phyloP scores from a whole-genome alignment of 2,797 vertebrate species.

The Myotis pilosus region DNA sequence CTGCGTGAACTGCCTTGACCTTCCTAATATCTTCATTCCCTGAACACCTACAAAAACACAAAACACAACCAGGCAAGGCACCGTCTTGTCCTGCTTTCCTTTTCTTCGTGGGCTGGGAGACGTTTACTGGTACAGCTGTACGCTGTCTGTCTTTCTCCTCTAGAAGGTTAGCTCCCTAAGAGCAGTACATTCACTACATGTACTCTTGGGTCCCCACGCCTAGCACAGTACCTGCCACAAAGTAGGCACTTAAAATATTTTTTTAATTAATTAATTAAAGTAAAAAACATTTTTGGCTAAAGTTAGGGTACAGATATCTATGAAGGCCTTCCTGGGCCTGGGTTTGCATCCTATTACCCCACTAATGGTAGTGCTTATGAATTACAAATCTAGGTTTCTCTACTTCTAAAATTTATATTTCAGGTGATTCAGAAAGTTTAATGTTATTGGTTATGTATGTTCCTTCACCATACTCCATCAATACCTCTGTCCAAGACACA shows the following conservation, averaged over 20 bases:
- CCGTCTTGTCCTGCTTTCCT: neutral
- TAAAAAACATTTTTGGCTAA: neutral
- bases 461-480: neutral
- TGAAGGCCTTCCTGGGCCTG: neutral
- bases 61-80: too few relatives aligned
- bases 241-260: neutral
- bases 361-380: neutral
- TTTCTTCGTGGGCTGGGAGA: neutral
- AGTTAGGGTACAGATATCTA: neutral
- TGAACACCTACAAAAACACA: neutral
- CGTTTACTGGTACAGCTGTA: neutral
- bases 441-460: neutral
- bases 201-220: neutral
- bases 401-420: neutral
- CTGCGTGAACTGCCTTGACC: neutral
- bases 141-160: neutral
- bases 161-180: neutral
- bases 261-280: neutral
- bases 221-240: neutral
- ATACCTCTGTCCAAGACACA: neutral
- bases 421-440: neutral
- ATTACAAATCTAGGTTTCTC: neutral
- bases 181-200: neutral
- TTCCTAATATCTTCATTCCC: neutral
- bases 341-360: neutral